These are phyloP conservation scores for Paelopatides confundens DNA, from an alignment of 53 echinoderm and acorn worm genomes.

Conservation along the genomic window DNA sequence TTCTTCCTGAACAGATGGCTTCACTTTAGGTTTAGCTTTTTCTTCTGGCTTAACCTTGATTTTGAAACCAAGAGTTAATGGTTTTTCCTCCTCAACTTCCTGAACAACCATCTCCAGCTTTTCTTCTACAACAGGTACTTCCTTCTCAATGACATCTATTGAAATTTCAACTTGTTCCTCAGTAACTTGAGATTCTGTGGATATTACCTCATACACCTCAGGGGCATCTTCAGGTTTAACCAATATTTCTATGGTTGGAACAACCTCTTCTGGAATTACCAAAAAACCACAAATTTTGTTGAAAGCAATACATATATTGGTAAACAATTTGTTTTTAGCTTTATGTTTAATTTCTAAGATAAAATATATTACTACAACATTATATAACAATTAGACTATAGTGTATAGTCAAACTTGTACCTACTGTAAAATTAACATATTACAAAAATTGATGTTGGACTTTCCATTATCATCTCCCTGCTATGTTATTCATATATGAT, in stretches of 20 bases:
- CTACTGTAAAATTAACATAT: no score
- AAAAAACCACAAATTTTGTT: not conserved
- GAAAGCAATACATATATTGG: not conserved
- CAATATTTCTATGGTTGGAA: constrained; percentile 51
- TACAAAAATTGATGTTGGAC: no score
- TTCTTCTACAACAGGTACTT: constrained; percentile 15
- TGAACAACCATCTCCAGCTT: constrained; percentile 9
- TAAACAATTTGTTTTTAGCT: not conserved
- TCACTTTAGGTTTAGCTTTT: not conserved
- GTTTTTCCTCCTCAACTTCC: constrained; percentile 19
- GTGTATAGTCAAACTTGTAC: no score
- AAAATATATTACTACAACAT: no score
- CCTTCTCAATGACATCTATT: not conserved
- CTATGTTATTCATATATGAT: no score
- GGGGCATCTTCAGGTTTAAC: constrained; percentile 56
- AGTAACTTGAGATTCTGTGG: constrained; percentile 31
- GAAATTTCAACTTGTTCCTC: constrained; percentile 38
- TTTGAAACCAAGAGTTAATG: not conserved
- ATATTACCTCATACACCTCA: constrained; percentile 48
- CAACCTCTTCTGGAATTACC: constrained; percentile 22
- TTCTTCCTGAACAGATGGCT: constrained; percentile 28
- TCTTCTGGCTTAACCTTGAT: constrained; percentile 11
- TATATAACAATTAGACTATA: no score
- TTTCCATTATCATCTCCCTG: no score
- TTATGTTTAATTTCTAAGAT: not conserved